phyloP scores from a whole-genome alignment of 2,888 invertebrate species.

The Lasiommata megera region DNA sequence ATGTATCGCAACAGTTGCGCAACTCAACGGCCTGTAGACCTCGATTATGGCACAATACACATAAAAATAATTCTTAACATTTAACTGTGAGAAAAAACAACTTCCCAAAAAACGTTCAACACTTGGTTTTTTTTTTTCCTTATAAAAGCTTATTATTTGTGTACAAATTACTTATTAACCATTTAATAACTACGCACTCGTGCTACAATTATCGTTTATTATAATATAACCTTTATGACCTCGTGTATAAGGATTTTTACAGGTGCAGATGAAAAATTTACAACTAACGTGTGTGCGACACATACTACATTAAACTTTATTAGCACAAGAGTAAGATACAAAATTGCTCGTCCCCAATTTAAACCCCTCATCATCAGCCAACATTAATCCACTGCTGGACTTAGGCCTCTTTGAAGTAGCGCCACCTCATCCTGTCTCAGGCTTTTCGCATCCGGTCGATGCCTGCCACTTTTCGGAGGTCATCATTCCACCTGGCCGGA shows the following conservation, averaged over 20 bases:
- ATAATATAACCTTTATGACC: conserved; percentile 10
- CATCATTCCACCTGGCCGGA: too few relatives aligned
- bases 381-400: too few relatives aligned
- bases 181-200: conserved; percentile 24
- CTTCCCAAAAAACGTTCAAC: conserved; percentile 20
- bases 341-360: conserved; percentile 29
- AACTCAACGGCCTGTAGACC: conserved; percentile 9
- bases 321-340: conserved; percentile 33
- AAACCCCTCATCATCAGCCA: too few relatives aligned
- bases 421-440: too few relatives aligned
- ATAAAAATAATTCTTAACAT: conserved; percentile 20
- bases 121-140: conserved; percentile 19
- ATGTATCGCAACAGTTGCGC: conserved; percentile 17
- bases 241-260: conserved; percentile 27
- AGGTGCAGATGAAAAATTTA: conserved; percentile 26
- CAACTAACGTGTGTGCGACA: conserved; percentile 29
- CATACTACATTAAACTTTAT: conserved; percentile 32
- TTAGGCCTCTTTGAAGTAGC: too few relatives aligned
- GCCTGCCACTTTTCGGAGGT: too few relatives aligned
- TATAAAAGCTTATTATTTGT: conserved; percentile 35
- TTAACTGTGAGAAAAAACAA: conserved; percentile 27
- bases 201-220: conserved; percentile 28
- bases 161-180: conserved; percentile 30
- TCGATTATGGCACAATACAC: conserved; percentile 26
- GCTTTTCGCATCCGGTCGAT: too few relatives aligned